phyloP scores from a whole-genome alignment of 2,113 vertebrate species.

The Eulemur macaco region DNA sequence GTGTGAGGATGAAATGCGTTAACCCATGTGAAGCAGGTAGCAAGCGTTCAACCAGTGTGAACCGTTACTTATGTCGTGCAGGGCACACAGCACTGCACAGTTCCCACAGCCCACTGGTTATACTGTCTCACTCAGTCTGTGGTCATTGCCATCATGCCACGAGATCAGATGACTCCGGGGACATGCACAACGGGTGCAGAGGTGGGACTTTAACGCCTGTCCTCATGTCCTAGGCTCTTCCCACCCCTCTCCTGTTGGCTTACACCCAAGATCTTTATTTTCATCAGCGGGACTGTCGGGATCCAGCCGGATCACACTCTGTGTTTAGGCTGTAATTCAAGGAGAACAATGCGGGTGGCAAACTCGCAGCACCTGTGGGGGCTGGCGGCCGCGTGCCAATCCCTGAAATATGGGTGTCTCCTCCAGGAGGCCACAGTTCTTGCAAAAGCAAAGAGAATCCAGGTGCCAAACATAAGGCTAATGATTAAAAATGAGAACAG shows the following conservation, averaged over 20 bases:
- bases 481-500: constrained; percentile 18
- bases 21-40: not conserved
- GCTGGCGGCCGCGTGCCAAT: rapidly evolving
- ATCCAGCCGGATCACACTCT: not conserved
- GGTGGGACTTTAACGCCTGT: not conserved
- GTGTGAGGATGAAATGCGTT: not conserved
- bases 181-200: rapidly evolving
- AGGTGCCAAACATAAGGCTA: not conserved
- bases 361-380: not conserved
- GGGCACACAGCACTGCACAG: not conserved
- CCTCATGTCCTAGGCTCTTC: not conserved
- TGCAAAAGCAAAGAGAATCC: not conserved
- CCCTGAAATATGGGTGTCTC: not conserved
- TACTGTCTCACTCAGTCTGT: not conserved
- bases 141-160: not conserved
- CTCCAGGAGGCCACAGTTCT: not conserved
- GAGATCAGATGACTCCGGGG: not conserved
- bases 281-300: not conserved
- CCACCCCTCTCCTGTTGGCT: not conserved
- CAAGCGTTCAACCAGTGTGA: not conserved
- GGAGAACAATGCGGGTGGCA: not conserved
- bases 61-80: not conserved
- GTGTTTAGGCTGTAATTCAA: not conserved
- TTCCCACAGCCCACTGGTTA: not conserved
- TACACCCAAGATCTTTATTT: not conserved